These are phyloP conservation scores for Mastacembelus armatus DNA, from an alignment of 2,797 vertebrate genomes.

Conservation along the genomic window DNA sequence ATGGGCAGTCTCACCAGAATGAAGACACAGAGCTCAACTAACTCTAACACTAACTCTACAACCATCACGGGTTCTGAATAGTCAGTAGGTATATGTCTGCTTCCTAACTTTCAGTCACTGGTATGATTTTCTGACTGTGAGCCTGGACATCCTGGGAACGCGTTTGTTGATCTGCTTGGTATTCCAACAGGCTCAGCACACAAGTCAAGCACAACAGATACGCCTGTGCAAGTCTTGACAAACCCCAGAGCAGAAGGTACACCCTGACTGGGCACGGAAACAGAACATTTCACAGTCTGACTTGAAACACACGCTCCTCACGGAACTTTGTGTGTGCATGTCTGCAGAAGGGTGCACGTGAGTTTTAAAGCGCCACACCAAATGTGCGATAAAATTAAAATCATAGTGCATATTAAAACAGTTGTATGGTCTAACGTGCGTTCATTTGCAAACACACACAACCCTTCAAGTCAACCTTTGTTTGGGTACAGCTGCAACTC, in stretches of 20 bases:
- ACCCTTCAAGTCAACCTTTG: too few relatives aligned
- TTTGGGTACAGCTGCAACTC: conserved; percentile 1
- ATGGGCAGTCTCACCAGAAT: neutral
- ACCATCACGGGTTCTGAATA: too few relatives aligned
- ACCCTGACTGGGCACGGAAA: conserved; percentile 14
- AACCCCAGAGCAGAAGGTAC: conserved; percentile 29
- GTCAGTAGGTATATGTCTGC: too few relatives aligned
- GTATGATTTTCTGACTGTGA: neutral
- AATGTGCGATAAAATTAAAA: neutral
- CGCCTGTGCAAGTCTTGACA: conserved; percentile 38
- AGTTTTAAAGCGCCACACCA: neutral
- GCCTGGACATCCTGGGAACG: conserved; percentile 15
- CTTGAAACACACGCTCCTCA: conserved; percentile 18
- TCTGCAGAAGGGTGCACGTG: neutral
- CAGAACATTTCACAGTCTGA: conserved; percentile 35
- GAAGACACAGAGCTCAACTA: too few relatives aligned
- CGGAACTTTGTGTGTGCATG: neutral
- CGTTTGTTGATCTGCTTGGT: conserved; percentile 43
- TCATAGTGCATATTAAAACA: neutral
- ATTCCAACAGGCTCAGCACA: conserved; percentile 34
- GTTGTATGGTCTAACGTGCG: neutral
- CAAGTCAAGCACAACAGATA: conserved; percentile 47
- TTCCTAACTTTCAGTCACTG: too few relatives aligned
- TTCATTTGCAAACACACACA: conserved; percentile 13
- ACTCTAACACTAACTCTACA: too few relatives aligned